Percentiles rank a stretch among this genome's conserved stretches.
These are phyloP conservation scores for Poeciliopsis paucimaculata DNA, from an alignment of 2,797 vertebrate species.

Conservation along the genomic window DNA sequence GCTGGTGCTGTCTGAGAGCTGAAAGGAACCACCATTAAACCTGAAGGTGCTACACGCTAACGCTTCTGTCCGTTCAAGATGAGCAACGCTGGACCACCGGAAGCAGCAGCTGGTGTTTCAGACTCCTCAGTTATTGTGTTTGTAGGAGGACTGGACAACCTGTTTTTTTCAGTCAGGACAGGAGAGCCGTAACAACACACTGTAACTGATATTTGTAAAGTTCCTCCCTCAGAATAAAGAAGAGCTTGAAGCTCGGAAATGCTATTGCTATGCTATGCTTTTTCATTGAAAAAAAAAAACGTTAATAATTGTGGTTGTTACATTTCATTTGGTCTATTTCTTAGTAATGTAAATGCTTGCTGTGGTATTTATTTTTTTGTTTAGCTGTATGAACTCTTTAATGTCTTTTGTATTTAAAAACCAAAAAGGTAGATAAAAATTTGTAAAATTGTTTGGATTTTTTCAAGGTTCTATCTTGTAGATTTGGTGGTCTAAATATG, in stretches of 20 bases:
- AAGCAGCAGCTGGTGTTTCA: conserved; percentile 3
- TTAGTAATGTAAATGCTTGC: conserved; percentile 58
- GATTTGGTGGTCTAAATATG: conserved; percentile 40
- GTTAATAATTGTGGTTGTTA: conserved; percentile 51
- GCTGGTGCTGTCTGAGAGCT: background rate
- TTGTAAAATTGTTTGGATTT: background rate
- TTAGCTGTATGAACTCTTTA: conserved; percentile 45
- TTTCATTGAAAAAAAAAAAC: conserved; percentile 54
- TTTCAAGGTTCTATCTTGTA: conserved; percentile 35
- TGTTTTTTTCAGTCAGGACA: conserved; percentile 16
- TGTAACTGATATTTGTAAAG: conserved; percentile 62
- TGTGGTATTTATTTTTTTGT: conserved; percentile 49
- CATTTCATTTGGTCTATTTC: conserved; percentile 50
- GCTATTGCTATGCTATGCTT: conserved; percentile 42
- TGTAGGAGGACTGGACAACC: conserved; percentile 24
- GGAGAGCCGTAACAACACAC: conserved; percentile 55
- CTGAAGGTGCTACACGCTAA: conserved; percentile 32
- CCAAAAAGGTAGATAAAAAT: background rate
- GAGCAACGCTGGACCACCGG: background rate
- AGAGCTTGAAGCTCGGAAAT: conserved; percentile 34
- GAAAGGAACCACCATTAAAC: conserved; percentile 2
- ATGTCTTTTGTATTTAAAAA: conserved; percentile 36
- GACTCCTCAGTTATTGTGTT: background rate
- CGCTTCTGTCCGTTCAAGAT: background rate
- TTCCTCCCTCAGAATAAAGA: conserved; percentile 53